phyloP scores from a whole-genome alignment of 2,113 vertebrate genomes.

The Pan troglodytes region NHGRI_mPanTro3-v2.1_pri NC_072415.2:55053501-55054000 shows the following conservation, averaged over 20 bases:
- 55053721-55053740: neutral
- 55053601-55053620: neutral
- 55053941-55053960: neutral
- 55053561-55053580: neutral
- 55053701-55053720: neutral
- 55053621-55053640: neutral
- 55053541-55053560: neutral
- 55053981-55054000: neutral
- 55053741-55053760: neutral
- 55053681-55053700: neutral
- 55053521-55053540: neutral
- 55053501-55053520: neutral
- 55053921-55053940: neutral
- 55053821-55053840: neutral
- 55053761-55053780: neutral
- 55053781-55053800: neutral
- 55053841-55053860: neutral
- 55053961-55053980: neutral
- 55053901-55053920: neutral
- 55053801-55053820: neutral
- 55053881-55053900: neutral
- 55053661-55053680: neutral
- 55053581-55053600: neutral
- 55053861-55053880: neutral
- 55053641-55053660: neutral